Conservation (phyloP, 2,797 vertebrate species). For the Enteromius unitaeniatus region DNA sequence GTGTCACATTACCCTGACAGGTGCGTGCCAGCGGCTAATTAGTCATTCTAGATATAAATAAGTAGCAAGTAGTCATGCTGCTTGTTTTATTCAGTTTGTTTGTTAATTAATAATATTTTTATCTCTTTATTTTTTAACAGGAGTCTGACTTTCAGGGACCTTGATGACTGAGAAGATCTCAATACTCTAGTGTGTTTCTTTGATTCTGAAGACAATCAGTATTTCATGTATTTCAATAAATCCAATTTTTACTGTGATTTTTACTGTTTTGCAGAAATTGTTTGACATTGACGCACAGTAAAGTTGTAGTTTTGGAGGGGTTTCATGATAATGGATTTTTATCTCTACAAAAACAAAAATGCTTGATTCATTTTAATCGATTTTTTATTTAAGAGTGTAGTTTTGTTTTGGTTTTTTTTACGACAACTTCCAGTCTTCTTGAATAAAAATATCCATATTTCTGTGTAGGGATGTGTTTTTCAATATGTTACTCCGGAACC, state of each 20-base stretch:
- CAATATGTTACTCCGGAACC: background rate
- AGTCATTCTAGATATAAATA: background rate
- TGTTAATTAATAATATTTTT: background rate
- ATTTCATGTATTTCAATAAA: conserved; percentile 32
- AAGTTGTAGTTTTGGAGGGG: background rate
- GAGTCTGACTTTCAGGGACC: conserved; percentile 55
- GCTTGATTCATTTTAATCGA: background rate
- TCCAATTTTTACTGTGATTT: background rate
- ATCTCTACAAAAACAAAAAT: conserved; percentile 1
- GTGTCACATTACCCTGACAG: conserved; percentile 71
- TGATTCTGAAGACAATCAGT: conserved; percentile 19
- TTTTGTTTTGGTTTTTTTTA: background rate
- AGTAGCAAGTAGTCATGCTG: background rate
- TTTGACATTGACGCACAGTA: background rate
- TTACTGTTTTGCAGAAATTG: background rate
- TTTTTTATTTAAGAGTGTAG: background rate
- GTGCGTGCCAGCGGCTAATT: conserved; percentile 58
- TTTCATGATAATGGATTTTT: background rate
- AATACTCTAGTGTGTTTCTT: background rate
- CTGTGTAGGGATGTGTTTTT: background rate
- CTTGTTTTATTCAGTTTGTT: background rate
- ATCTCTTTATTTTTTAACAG: conserved; percentile 54
- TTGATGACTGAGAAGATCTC: conserved; percentile 51
- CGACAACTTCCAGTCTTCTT: background rate
- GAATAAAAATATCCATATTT: background rate